A percentile compares a stretch with the other conserved stretches of the same genome.
Conservation (phyloP, 2,888 invertebrate species). For the Drosophila rubida region DNA sequence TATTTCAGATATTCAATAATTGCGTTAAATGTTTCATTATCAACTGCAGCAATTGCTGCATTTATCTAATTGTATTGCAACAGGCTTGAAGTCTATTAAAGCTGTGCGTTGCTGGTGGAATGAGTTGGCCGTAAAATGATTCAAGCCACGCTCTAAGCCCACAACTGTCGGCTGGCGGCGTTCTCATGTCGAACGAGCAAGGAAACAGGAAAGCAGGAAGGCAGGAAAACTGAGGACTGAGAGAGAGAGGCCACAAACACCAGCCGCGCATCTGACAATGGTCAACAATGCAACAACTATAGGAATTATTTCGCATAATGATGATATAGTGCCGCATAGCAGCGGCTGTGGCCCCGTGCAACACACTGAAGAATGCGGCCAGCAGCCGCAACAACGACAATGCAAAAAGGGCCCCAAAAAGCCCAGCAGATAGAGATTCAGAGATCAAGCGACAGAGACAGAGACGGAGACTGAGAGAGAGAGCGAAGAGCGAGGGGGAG, state of each 20-base stretch:
- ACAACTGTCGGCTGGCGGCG: background rate
- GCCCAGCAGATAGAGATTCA: conserved; percentile 2
- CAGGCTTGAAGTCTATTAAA: conserved; percentile 8
- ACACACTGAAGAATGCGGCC: conserved; percentile 59
- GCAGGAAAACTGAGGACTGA: conserved; percentile 22
- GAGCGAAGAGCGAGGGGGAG: conserved; percentile 13
- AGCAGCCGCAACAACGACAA: conserved; percentile 50
- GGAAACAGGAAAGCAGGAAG: background rate
- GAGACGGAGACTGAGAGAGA: conserved; percentile 6
- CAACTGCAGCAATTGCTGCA: too few species aligned
- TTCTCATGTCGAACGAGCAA: conserved; percentile 1
- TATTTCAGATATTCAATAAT: background rate
- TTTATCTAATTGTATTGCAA: conserved; percentile 1
- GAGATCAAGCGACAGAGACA: conserved; percentile 3
- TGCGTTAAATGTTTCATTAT: background rate
- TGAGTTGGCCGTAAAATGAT: conserved; percentile 20
- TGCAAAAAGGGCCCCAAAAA: conserved; percentile 52
- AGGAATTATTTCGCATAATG: conserved; percentile 67
- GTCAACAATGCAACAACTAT: conserved; percentile 58
- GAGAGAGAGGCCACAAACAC: conserved; percentile 41
- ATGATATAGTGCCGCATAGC: conserved; percentile 74
- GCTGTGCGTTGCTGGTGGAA: background rate
- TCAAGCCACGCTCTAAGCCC: conserved; percentile 6
- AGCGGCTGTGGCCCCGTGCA: conserved; percentile 38
- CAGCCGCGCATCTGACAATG: conserved; percentile 41